Percentiles rank a stretch among this genome's conserved stretches.
Conservation (phyloP, 1,140 invertebrate species). For the Diorhabda sublineata region DNA sequence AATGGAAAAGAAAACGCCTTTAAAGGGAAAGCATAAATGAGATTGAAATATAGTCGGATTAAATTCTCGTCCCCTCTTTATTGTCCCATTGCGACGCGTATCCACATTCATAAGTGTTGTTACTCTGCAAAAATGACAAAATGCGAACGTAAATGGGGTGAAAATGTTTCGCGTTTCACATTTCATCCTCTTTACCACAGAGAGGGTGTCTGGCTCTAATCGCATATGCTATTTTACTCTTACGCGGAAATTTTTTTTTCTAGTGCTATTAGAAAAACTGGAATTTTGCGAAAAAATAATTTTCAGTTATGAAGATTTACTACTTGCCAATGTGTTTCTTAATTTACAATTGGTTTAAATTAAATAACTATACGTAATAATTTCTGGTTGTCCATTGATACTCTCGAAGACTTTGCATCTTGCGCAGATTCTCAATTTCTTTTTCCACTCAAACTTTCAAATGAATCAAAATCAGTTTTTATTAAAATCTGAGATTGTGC, state of each 20-base stretch:
- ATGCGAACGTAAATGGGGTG: constrained; percentile 20
- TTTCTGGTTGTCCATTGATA: no score
- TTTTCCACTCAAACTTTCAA: no score
- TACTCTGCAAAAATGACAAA: constrained; percentile 31
- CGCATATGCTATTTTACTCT: constrained; percentile 15
- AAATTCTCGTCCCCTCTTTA: constrained; percentile 26
- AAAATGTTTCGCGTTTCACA: constrained; percentile 14
- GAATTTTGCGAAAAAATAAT: no score
- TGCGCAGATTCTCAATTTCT: no score
- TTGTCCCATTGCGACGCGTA: constrained; percentile 21
- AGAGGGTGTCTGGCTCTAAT: constrained; percentile 14
- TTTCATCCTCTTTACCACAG: constrained; percentile 18
- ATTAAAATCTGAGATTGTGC: no score
- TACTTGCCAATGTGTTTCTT: no score
- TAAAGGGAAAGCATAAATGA: constrained; percentile 14
- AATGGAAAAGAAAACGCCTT: constrained; percentile 10
- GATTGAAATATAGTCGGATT: constrained; percentile 25
- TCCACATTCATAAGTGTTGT: constrained; percentile 21
- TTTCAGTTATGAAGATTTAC: no score
- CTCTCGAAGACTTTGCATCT: no score
- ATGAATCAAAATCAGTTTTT: no score
- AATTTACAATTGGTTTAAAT: no score
- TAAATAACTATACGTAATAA: no score
- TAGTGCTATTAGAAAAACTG: neutral
- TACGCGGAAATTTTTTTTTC: neutral